phyloP scores from a whole-genome alignment of 2,113 vertebrate genomes.

The Muntiacus reevesi region DNA sequence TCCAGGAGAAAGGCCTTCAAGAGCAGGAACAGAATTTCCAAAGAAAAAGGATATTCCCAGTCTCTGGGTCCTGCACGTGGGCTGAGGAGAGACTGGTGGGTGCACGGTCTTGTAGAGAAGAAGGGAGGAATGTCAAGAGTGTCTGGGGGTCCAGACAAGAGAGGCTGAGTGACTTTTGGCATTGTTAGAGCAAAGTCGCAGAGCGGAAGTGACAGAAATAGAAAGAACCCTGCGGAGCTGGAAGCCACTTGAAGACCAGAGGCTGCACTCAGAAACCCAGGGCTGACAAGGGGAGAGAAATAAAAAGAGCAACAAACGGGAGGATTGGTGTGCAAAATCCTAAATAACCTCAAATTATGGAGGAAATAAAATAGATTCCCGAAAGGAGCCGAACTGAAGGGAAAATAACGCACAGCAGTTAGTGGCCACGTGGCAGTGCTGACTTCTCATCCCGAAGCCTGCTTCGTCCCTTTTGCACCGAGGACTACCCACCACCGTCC shows the following conservation, averaged over 20 bases:
- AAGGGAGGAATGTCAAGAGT: not conserved
- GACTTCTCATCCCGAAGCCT: not conserved
- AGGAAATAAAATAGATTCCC: not conserved
- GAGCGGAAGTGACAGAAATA: not conserved
- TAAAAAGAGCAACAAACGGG: not conserved
- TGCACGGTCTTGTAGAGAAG: rapidly evolving
- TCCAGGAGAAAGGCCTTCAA: not conserved
- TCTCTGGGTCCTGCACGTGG: no score
- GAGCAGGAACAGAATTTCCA: not conserved
- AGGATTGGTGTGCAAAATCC: not conserved
- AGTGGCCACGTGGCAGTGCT: no score
- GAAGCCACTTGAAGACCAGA: not conserved
- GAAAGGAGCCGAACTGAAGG: not conserved
- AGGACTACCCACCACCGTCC: rapidly evolving
- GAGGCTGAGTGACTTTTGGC: not conserved
- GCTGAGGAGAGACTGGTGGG: not conserved
- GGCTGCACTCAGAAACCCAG: not conserved
- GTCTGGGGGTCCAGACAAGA: not conserved
- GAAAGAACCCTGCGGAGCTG: not conserved
- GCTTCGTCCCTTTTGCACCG: rapidly evolving
- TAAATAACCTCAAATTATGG: not conserved
- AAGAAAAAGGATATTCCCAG: not conserved
- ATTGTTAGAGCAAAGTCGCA: not conserved
- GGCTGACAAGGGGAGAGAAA: not conserved
- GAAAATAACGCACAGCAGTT: rapidly evolving